Percentiles rank a stretch among this genome's conserved stretches.
These are phyloP conservation scores for Holocentrus rufus DNA, from an alignment of 2,797 vertebrate species.

Conservation along the genomic window DNA sequence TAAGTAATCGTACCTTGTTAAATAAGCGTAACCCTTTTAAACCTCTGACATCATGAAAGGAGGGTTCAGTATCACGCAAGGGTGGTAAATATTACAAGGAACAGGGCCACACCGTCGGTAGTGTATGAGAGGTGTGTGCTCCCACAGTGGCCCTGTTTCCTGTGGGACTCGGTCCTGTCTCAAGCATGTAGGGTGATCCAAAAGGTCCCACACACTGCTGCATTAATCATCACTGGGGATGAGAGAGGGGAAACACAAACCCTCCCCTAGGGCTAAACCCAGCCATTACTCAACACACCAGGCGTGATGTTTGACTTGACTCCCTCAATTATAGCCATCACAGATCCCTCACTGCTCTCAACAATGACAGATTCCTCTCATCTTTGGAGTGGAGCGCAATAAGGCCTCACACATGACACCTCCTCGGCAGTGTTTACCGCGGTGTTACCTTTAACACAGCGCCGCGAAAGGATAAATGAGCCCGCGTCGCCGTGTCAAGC, in stretches of 20 bases:
- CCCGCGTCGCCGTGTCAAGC: conserved; percentile 1
- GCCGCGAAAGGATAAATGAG: conserved; percentile 18
- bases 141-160: conserved; percentile 56
- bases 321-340: conserved; percentile 73
- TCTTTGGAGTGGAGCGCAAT: conserved; percentile 52
- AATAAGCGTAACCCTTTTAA: conserved; percentile 33
- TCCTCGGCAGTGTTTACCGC: conserved; percentile 22
- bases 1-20: conserved; percentile 28
- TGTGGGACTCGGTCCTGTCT: conserved; percentile 55
- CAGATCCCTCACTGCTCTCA: conserved; percentile 58
- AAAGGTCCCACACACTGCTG: conserved; percentile 63
- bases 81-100: not conserved
- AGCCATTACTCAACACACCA: conserved; percentile 74
- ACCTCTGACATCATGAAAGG: conserved; percentile 17
- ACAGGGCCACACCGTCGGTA: conserved; percentile 19
- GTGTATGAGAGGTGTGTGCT: conserved; percentile 39
- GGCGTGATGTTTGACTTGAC: conserved; percentile 76
- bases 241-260: conserved; percentile 76
- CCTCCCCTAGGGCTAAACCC: conserved; percentile 64
- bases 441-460: conserved; percentile 12
- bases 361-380: conserved; percentile 67
- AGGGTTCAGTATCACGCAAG: conserved; percentile 25
- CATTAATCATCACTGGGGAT: conserved; percentile 78
- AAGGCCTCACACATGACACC: conserved; percentile 40
- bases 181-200: conserved; percentile 52